phyloP scores from a whole-genome alignment of 2,888 invertebrate species.

The Andrena dorsata region DNA sequence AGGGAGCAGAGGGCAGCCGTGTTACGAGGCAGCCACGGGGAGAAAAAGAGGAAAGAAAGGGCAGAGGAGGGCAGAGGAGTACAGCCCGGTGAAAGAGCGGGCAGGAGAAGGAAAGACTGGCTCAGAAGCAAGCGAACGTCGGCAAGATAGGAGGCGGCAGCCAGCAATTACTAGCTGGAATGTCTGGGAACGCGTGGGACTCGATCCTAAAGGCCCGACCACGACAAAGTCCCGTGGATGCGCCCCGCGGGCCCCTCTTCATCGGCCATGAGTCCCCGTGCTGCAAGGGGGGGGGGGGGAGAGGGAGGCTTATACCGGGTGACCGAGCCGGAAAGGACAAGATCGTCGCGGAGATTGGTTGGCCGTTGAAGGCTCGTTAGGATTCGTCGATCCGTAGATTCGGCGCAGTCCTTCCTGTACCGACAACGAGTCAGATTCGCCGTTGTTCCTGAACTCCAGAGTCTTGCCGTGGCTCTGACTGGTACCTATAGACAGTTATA shows the following conservation, averaged over 20 bases:
- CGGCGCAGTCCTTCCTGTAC: neutral
- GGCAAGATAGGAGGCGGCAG: slow-evolving; percentile 80
- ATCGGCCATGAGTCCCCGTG: slow-evolving; percentile 45
- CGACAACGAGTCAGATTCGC: neutral
- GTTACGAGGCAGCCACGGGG: slow-evolving; percentile 63
- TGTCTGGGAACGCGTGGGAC: slow-evolving; percentile 83
- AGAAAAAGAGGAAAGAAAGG: slow-evolving; percentile 35
- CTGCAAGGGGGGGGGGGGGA: no score
- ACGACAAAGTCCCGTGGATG: slow-evolving; percentile 68
- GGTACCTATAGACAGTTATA: neutral
- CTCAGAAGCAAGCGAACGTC: slow-evolving; percentile 74
- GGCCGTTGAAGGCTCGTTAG: slow-evolving; percentile 34
- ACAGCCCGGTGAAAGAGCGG: slow-evolving; percentile 36
- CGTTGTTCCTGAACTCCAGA: neutral
- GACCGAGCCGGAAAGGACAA: slow-evolving; percentile 46
- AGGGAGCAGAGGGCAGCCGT: slow-evolving; percentile 72
- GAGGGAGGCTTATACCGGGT: slow-evolving; percentile 54
- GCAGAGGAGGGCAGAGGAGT: neutral
- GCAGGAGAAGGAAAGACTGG: slow-evolving; percentile 56
- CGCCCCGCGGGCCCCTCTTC: slow-evolving; percentile 27
- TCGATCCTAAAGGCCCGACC: slow-evolving; percentile 79
- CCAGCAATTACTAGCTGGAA: slow-evolving; percentile 83
- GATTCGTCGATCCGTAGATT: slow-evolving; percentile 14
- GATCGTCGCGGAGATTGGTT: slow-evolving; percentile 34
- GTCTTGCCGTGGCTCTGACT: neutral